A percentile compares a stretch with the other conserved stretches of the same genome.
Evolutionary conservation across 2,797 vertebrate species (phyloP).

Genomic region (Miichthys miiuy): DNA sequence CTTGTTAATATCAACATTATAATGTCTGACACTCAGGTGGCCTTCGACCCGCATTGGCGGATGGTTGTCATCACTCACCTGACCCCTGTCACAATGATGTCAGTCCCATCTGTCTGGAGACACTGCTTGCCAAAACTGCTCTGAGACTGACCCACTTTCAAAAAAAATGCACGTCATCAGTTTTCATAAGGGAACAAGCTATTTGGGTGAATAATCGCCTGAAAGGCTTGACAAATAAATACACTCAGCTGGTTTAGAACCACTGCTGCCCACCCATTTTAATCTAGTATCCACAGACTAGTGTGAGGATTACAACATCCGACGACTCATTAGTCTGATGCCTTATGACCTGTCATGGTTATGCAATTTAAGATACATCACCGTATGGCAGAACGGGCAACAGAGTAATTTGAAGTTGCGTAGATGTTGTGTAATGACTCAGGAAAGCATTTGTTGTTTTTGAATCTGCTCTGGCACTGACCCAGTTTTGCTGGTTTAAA

Average conservation of each 20-base stretch:
- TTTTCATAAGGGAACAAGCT: conserved; percentile 29
- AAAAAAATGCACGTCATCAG: conserved; percentile 40
- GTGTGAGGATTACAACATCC: conserved; percentile 53
- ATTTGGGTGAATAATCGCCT: conserved; percentile 10
- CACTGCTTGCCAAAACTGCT: conserved; percentile 56
- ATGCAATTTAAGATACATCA: conserved; percentile 61
- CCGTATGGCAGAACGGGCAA: conserved; percentile 52
- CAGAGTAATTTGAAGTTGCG: conserved; percentile 7
- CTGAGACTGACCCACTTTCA: conserved; percentile 76
- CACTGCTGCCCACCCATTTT: conserved; percentile 33
- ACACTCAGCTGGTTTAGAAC: conserved; percentile 2
- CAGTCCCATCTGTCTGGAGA: conserved; percentile 68
- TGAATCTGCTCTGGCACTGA: conserved; percentile 40
- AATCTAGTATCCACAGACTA: conserved; percentile 39
- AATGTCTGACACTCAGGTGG: background rate
- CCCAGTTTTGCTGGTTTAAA: conserved; percentile 42
- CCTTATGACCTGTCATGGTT: conserved; percentile 55
- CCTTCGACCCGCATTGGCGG: conserved; percentile 12
- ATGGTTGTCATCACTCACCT: conserved; percentile 25
- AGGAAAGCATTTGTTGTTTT: conserved; percentile 1
- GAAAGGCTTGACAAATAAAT: conserved; percentile 1
- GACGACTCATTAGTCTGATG: conserved; percentile 50
- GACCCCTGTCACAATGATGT: conserved; percentile 38
- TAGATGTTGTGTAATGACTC: conserved; percentile 38
- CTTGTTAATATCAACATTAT: background rate